Evolutionary conservation across 35 echinoderm and acorn worm species (phyloP).

Genomic region (Heliocidaris tuberculata): DNA sequence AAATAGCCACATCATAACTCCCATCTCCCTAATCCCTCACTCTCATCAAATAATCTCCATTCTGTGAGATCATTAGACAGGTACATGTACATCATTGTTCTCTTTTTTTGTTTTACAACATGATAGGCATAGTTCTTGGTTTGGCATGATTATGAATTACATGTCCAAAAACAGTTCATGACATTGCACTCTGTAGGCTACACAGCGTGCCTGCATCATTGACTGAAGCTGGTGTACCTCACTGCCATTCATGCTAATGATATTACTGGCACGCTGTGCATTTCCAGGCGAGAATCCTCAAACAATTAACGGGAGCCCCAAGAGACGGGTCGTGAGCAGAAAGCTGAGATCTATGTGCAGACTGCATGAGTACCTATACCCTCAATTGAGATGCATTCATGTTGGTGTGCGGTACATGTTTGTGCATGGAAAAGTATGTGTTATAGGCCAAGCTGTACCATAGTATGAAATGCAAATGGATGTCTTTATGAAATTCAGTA

Average conservation of each 20-base stretch:
- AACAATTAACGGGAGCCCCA: conserved; percentile 29
- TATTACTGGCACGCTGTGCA: conserved; percentile 13
- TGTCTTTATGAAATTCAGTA: no score
- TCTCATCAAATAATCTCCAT: no score
- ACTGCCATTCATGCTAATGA: conserved; percentile 6
- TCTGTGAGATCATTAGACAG: no score
- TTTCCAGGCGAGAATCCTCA: conserved; percentile 23
- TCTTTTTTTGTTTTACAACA: no score
- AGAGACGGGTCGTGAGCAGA: conserved; percentile 4
- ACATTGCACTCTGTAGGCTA: not conserved
- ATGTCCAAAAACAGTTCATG: not conserved
- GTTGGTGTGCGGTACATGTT: not conserved
- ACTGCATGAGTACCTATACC: not conserved
- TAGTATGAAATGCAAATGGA: no score
- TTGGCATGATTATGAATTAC: no score
- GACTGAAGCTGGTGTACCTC: not conserved
- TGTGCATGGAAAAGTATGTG: no score
- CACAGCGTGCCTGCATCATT: not conserved
- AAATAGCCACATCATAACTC: no score
- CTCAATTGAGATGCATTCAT: not conserved
- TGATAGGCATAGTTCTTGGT: no score
- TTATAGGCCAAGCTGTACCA: no score
- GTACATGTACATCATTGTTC: no score
- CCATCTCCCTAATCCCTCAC: no score
- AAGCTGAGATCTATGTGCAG: conserved; percentile 14